A percentile compares a stretch with the other conserved stretches of the same genome.
These are phyloP conservation scores for Glaucidium brasilianum DNA, from an alignment of 2,113 vertebrate genomes.

Conservation along the genomic window DNA sequence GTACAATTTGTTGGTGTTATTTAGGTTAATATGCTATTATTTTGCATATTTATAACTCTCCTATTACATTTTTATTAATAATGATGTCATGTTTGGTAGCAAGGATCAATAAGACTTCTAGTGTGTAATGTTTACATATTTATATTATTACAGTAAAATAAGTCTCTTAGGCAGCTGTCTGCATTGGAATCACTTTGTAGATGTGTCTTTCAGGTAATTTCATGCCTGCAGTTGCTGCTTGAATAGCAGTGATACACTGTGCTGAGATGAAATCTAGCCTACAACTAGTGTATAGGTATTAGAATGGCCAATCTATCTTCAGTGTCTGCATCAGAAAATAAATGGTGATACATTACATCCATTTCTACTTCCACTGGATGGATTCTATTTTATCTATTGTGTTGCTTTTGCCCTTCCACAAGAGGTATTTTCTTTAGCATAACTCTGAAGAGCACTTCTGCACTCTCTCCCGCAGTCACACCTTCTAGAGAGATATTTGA, in stretches of 20 bases:
- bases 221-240: not conserved
- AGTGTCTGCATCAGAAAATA: constrained; percentile 55
- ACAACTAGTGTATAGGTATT: not conserved
- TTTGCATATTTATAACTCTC: constrained; percentile 46
- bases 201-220: constrained; percentile 39
- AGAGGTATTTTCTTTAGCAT: not conserved
- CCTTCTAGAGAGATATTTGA: not conserved
- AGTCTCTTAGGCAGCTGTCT: not conserved
- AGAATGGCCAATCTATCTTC: constrained; percentile 1
- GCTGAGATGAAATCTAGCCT: constrained; percentile 41
- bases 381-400: not conserved
- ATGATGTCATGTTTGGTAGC: constrained; percentile 53
- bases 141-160: constrained; percentile 49
- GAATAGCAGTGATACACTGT: constrained; percentile 23
- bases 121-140: constrained; percentile 49
- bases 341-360: not conserved
- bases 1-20: constrained; percentile 49
- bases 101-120: constrained; percentile 37
- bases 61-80: constrained; percentile 57
- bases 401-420: not conserved
- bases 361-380: not conserved
- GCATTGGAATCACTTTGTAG: constrained; percentile 22
- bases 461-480: not conserved
- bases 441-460: not conserved
- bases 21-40: constrained; percentile 55